phyloP scores from a whole-genome alignment of 1,140 invertebrate genomes.

The Habropoda laboriosa region DNA sequence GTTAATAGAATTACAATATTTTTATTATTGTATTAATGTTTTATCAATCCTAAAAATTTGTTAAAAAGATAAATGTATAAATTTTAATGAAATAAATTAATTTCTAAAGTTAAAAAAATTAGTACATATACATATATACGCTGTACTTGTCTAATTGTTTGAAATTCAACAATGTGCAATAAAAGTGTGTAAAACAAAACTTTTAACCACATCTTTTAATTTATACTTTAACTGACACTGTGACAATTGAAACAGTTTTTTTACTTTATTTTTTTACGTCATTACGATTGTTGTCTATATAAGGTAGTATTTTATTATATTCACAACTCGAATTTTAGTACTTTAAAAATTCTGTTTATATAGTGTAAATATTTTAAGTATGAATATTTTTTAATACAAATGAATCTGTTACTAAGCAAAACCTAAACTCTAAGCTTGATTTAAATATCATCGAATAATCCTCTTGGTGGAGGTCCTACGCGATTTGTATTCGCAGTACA shows the following conservation, averaged over 20 bases:
- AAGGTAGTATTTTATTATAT: background rate
- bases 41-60: background rate
- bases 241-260: background rate
- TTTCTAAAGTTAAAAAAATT: background rate
- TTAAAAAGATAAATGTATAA: slow-evolving; percentile 10
- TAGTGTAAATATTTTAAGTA: slow-evolving; percentile 2
- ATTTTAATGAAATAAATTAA: background rate
- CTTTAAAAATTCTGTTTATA: slow-evolving; percentile 19
- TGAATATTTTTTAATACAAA: slow-evolving; percentile 42
- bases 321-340: slow-evolving; percentile 16
- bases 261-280: too few relatives aligned
- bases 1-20: slow-evolving; percentile 8
- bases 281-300: background rate
- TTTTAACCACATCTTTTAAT: background rate
- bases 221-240: background rate
- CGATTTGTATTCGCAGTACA: slow-evolving; percentile 72
- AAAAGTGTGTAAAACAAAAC: background rate
- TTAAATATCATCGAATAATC: slow-evolving; percentile 93
- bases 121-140: background rate
- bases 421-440: slow-evolving; percentile 47
- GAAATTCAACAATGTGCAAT: background rate
- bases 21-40: slow-evolving; percentile 13
- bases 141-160: background rate
- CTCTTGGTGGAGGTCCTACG: slow-evolving; percentile 87
- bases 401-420: slow-evolving; percentile 36